These are phyloP conservation scores for Agelaius tricolor DNA, from an alignment of 2,113 vertebrate genomes.

Conservation along the genomic window DNA sequence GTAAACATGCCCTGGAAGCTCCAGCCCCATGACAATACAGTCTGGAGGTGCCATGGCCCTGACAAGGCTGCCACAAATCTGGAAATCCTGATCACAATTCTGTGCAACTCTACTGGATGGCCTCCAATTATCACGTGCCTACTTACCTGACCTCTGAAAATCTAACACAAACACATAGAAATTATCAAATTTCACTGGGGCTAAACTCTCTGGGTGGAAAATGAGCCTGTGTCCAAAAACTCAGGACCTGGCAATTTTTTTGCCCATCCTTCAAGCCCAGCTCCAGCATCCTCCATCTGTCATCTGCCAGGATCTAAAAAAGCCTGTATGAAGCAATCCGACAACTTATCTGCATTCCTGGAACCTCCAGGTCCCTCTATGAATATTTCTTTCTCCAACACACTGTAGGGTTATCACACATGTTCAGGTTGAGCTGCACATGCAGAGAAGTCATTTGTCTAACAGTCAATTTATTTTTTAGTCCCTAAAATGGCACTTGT, in stretches of 20 bases:
- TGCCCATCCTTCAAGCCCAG: neutral
- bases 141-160: neutral
- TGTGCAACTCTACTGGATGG: neutral
- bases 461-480: neutral
- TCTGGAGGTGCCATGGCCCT: neutral
- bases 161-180: neutral
- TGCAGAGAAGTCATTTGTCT: neutral
- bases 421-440: neutral
- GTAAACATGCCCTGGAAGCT: neutral
- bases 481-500: neutral
- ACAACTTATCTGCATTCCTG: neutral
- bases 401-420: neutral
- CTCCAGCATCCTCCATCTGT: neutral
- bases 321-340: neutral
- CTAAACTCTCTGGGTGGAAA: neutral
- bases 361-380: neutral
- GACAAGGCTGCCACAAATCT: neutral
- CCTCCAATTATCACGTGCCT: neutral
- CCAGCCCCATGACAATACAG: neutral
- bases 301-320: neutral
- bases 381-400: neutral
- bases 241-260: neutral
- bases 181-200: neutral
- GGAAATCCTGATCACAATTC: neutral
- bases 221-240: neutral